Evolutionary conservation across 2,888 invertebrate genomes (phyloP).

Genomic region (Adelognathus sp.): DNA sequence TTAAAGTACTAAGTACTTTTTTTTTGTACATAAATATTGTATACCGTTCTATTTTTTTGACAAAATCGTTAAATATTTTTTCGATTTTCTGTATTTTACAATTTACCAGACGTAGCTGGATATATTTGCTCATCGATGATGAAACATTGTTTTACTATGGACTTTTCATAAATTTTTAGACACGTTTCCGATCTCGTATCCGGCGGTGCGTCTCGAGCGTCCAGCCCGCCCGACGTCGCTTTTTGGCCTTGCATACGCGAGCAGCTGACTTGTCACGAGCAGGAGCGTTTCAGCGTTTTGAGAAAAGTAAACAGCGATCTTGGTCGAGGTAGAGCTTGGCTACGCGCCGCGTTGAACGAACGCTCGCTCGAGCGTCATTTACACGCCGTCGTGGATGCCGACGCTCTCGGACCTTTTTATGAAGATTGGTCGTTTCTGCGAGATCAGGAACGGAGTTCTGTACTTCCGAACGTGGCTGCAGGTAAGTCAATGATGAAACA

Average conservation of each 20-base stretch:
- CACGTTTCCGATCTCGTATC: constrained; percentile 89
- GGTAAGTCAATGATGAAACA: constrained; percentile 82
- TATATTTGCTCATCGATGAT: background rate
- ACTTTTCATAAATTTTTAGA: constrained; percentile 79
- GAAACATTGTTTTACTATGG: background rate
- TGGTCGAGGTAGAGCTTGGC: constrained; percentile 93
- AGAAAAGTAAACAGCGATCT: constrained; percentile 87
- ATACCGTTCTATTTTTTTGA: no score
- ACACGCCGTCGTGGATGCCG: constrained; percentile 77
- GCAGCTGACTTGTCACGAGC: constrained; percentile 93
- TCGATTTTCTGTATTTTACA: background rate
- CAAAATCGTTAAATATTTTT: background rate
- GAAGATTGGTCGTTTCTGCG: constrained; percentile 93
- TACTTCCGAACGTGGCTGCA: constrained; percentile 93
- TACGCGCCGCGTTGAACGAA: constrained; percentile 95
- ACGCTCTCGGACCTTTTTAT: constrained; percentile 83
- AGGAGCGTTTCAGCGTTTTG: constrained; percentile 90
- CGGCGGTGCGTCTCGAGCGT: constrained; percentile 80
- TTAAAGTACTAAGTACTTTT: no score
- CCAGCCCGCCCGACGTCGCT: constrained; percentile 81
- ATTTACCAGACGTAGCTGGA: background rate
- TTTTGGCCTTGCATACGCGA: constrained; percentile 91
- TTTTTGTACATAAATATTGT: no score
- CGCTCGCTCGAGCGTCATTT: constrained; percentile 89
- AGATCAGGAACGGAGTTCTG: constrained; percentile 89